These are phyloP conservation scores for Gobionotothen gibberifrons DNA, from an alignment of 2,797 vertebrate genomes.

Conservation along the genomic window DNA sequence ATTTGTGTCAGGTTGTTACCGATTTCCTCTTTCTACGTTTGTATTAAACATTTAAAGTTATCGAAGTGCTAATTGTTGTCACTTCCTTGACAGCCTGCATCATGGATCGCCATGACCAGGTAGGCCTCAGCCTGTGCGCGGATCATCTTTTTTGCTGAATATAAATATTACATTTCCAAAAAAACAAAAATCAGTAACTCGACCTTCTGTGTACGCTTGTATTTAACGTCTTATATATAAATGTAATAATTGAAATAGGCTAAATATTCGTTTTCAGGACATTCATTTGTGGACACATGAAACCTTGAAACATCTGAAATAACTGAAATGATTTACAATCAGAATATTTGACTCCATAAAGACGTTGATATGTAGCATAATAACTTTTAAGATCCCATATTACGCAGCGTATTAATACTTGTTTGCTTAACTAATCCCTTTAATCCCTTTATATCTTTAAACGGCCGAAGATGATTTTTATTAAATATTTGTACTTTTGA, in stretches of 20 bases:
- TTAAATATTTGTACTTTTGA: background rate
- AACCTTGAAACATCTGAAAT: background rate
- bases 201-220: background rate
- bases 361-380: background rate
- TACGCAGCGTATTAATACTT: background rate
- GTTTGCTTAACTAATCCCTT: background rate
- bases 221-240: no score
- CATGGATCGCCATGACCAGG: conserved; percentile 37
- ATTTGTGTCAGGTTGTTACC: background rate
- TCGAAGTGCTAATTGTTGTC: background rate
- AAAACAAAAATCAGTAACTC: background rate
- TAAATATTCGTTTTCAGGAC: background rate
- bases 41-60: background rate
- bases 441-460: background rate
- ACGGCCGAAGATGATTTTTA: no score
- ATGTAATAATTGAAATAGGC: background rate
- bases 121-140: conserved; percentile 34
- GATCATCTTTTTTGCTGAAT: background rate
- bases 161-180: background rate
- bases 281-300: background rate
- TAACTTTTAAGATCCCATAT: background rate
- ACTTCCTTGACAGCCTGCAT: conserved; percentile 13
- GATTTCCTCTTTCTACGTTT: background rate
- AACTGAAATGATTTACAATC: accelerated
- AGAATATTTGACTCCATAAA: background rate